Evolutionary conservation across 2,797 vertebrate genomes (phyloP).

Genomic region (Pangasius sanitwongsei): DNA sequence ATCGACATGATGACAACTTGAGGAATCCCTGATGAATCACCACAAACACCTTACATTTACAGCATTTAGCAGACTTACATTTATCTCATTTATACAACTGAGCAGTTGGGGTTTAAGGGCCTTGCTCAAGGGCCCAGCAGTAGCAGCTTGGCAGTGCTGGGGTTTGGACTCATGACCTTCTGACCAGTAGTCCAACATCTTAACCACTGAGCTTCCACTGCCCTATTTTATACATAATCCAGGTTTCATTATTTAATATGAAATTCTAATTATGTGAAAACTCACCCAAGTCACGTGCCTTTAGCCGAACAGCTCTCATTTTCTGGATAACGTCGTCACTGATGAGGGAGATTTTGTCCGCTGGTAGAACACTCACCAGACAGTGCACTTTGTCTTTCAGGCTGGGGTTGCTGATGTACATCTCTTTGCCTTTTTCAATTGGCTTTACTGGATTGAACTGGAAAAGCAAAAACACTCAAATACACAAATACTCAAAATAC

Average conservation of each 20-base stretch:
- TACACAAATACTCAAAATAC: not conserved
- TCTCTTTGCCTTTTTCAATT: accelerated
- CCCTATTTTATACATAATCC: too few relatives aligned
- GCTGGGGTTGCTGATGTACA: not conserved
- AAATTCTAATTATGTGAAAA: not conserved
- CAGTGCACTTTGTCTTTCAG: not conserved
- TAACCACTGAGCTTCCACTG: too few relatives aligned
- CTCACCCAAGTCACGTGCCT: not conserved
- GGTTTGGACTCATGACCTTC: too few relatives aligned
- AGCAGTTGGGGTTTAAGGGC: too few relatives aligned
- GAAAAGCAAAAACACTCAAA: not conserved
- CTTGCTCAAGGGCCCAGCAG: too few relatives aligned
- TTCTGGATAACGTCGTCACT: not conserved
- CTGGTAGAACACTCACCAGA: slow-evolving; percentile 10
- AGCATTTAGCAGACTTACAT: too few relatives aligned
- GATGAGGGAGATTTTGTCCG: not conserved
- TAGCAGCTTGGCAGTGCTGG: too few relatives aligned
- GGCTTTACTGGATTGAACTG: not conserved
- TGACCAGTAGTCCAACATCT: too few relatives aligned
- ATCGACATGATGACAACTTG: slow-evolving; percentile 39
- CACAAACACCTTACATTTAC: not conserved
- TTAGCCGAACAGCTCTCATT: not conserved
- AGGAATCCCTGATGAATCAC: slow-evolving; percentile 32
- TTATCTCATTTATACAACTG: too few relatives aligned
- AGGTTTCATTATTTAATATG: too few relatives aligned